Conservation (phyloP, 2,797 vertebrate species). For the Ptychadena robeensis region DNA sequence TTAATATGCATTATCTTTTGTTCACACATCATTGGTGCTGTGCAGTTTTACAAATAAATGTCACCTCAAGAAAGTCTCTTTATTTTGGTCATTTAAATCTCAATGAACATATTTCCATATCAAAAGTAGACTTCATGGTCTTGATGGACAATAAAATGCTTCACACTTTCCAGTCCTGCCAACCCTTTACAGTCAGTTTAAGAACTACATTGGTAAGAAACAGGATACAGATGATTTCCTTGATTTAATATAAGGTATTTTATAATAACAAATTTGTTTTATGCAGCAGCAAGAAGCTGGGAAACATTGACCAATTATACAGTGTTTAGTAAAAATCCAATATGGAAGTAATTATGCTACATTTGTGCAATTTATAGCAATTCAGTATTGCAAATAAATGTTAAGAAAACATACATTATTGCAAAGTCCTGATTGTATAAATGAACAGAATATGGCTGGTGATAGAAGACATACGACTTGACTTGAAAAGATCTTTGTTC, state of each 20-base stretch:
- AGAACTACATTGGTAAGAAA: not conserved
- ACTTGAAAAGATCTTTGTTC: constrained; percentile 46
- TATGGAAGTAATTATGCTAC: not conserved
- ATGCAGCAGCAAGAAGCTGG: not conserved
- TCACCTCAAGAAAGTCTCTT: constrained; percentile 42
- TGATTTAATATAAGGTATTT: not conserved
- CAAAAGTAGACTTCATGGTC: constrained; percentile 47
- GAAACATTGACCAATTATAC: not conserved
- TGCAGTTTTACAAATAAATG: constrained; percentile 32
- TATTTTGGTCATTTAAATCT: constrained; percentile 47
- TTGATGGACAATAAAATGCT: constrained; percentile 43
- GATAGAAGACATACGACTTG: constrained; percentile 27
- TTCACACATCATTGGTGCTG: constrained; percentile 29
- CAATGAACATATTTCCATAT: constrained; percentile 57
- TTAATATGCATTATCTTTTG: constrained; percentile 41
- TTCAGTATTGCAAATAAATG: not conserved
- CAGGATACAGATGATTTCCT: constrained; percentile 19
- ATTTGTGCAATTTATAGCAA: not conserved
- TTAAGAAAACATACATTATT: not conserved
- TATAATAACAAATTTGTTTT: constrained; percentile 6
- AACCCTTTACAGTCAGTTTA: constrained; percentile 32
- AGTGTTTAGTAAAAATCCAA: not conserved
- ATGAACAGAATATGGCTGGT: not conserved
- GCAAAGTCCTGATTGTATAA: not conserved
- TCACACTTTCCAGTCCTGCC: constrained; percentile 21